Percentiles rank a stretch among this genome's conserved stretches.
These are phyloP conservation scores for Epirrita christyi DNA, from an alignment of 2,888 invertebrate species.

Conservation along the genomic window DNA sequence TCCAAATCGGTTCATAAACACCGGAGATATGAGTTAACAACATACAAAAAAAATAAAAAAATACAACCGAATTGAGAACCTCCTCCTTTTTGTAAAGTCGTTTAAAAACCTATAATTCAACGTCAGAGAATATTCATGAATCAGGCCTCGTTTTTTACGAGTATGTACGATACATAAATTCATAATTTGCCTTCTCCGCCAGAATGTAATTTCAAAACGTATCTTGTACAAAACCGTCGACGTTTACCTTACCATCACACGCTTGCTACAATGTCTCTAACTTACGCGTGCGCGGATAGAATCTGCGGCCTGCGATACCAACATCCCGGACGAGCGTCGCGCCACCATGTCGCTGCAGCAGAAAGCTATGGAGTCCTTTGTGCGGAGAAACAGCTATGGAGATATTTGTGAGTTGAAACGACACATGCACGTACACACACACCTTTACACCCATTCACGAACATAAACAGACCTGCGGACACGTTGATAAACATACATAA, in stretches of 20 bases:
- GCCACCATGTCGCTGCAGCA: constrained; percentile 77
- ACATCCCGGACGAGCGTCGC: constrained; percentile 85
- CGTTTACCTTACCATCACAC: constrained; percentile 26
- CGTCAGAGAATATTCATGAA: too few species aligned
- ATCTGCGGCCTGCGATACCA: constrained; percentile 64
- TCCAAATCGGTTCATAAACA: too few species aligned
- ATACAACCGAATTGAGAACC: too few species aligned
- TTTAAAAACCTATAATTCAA: too few species aligned
- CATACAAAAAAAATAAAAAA: too few species aligned
- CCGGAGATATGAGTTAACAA: too few species aligned
- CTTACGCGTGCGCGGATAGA: constrained; percentile 61
- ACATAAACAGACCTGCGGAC: neutral
- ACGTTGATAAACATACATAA: too few species aligned
- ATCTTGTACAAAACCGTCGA: constrained; percentile 32
- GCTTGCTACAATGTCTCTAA: constrained; percentile 57
- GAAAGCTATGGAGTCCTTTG: constrained; percentile 87
- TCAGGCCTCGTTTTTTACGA: too few species aligned
- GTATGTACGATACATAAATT: too few species aligned
- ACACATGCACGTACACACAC: neutral
- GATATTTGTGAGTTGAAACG: constrained; percentile 86
- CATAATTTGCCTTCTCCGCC: too few species aligned
- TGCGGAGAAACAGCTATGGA: constrained; percentile 89
- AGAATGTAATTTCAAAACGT: neutral
- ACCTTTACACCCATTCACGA: neutral
- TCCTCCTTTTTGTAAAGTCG: too few species aligned